Conservation (phyloP, 2,888 invertebrate genomes). For the Tineola bisselliella region DNA sequence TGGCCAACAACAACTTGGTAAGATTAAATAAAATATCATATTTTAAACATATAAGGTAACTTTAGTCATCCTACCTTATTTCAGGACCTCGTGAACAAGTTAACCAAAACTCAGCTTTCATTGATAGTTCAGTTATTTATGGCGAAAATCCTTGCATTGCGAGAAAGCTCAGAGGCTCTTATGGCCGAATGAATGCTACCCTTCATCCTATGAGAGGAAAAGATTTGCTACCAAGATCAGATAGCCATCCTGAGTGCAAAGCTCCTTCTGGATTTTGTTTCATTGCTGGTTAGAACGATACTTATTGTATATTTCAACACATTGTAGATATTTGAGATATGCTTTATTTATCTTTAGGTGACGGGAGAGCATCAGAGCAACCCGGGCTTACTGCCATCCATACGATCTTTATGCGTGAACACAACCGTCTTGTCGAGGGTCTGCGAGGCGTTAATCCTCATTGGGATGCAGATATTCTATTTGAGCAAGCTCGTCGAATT, state of each 20-base stretch:
- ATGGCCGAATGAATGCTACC: slow-evolving; percentile 85
- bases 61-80: background rate
- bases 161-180: slow-evolving; percentile 78
- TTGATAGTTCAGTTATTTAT: slow-evolving; percentile 89
- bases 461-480: slow-evolving; percentile 89
- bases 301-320: background rate
- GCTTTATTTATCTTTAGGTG: slow-evolving; percentile 58
- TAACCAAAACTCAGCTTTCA: slow-evolving; percentile 91
- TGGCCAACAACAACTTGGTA: slow-evolving; percentile 85
- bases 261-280: slow-evolving; percentile 87
- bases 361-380: slow-evolving; percentile 92
- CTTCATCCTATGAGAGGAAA: slow-evolving; percentile 77
- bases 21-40: slow-evolving; percentile 16
- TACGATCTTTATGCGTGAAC: slow-evolving; percentile 88
- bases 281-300: slow-evolving; percentile 72
- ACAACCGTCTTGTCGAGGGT: slow-evolving; percentile 85
- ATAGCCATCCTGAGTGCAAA: slow-evolving; percentile 87
- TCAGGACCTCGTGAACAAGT: slow-evolving; percentile 89
- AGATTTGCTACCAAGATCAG: slow-evolving; percentile 81
- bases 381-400: slow-evolving; percentile 89
- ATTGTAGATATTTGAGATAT: background rate
- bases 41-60: background rate
- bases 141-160: slow-evolving; percentile 89
- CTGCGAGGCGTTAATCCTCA: slow-evolving; percentile 85
- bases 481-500: slow-evolving; percentile 81